Base-by-base conservation (phyloP, 2,113 vertebrate species). In the Misgurnus anguillicaudatus region DNA sequence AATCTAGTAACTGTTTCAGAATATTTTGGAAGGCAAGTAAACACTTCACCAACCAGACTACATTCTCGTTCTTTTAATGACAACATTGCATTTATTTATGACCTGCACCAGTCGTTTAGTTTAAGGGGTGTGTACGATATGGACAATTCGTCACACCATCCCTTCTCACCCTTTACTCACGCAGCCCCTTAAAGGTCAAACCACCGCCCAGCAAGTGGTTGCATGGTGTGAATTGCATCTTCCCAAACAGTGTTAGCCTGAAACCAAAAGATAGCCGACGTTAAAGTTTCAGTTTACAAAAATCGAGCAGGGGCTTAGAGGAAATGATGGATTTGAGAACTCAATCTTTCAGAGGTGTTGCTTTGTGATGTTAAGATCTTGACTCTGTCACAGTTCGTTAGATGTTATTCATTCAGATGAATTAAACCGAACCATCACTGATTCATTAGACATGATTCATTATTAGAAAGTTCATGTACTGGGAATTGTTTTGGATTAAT, bases 221-320 rank as follows among this genome's bases (percentile, higher is more conserved):
- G 16, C 81, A 82, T 84, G 58, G 72, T 82, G 65, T 73, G 57
- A 74, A 79, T 41, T 68, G 53, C 73, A 68, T 77, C 36, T 64
- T 83, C 51, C 24, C 17, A 71, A 78, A 60, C 73, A 77, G 8
- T 80, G 81, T 81, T 75, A 77, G 53, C 82, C 74, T 88, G 88
- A 91, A 92, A 92, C 87, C 75, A 82, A 57, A 68, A 53, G 58
- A 70, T 80, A 78, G 65, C 80, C 67, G 38, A 8, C 81, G 55
- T n/a, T 58, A 14, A 79, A 84, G 90, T 93, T 92, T 92, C 91
- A 87, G 76, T 91, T 92, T 89, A 89, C 86, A 81, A 89, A 88
- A 92, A 85, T 81, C 65, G 70, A 53, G 67, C 62, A 58, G 63
- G 70, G 14, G 81, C 80, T 90, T 86, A 90, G 74, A 85, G 89